A percentile compares a stretch with the other conserved stretches of the same genome.
These are phyloP conservation scores for Adelognathus sp. DNA, from an alignment of 2,888 invertebrate species.

Conservation along the genomic window DNA sequence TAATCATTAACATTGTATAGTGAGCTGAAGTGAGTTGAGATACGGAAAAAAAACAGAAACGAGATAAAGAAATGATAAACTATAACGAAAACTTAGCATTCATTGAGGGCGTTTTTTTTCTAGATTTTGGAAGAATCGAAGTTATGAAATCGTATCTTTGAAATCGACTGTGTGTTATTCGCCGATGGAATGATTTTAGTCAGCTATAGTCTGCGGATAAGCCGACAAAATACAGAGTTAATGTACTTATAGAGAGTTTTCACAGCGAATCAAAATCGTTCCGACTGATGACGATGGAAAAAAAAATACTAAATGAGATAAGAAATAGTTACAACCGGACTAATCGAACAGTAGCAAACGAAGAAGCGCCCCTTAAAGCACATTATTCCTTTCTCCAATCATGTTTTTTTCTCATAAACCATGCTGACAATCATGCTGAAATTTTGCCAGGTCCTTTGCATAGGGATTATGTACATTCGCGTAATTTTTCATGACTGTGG, in stretches of 20 bases:
- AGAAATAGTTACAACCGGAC: slow-evolving; percentile 12
- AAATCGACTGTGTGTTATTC: background rate
- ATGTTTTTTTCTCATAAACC: background rate
- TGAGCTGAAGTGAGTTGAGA: slow-evolving; percentile 36
- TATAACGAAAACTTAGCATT: slow-evolving; percentile 49
- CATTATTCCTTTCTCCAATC: slow-evolving; percentile 41
- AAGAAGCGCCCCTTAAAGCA: slow-evolving; percentile 3
- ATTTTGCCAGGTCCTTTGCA: no score
- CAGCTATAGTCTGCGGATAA: slow-evolving; percentile 35
- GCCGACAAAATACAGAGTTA: slow-evolving; percentile 30
- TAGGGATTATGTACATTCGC: no score
- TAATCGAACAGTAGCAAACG: slow-evolving; percentile 12
- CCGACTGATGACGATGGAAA: slow-evolving; percentile 1
- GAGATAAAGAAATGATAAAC: slow-evolving; percentile 10
- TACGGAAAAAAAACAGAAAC: slow-evolving; percentile 25
- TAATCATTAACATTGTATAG: slow-evolving; percentile 62
- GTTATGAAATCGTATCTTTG: background rate
- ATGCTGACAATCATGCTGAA: slow-evolving; percentile 1
- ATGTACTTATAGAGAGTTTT: slow-evolving; percentile 54
- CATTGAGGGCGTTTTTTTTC: slow-evolving; percentile 40
- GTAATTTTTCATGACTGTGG: no score
- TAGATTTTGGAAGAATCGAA: no score
- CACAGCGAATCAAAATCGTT: slow-evolving; percentile 36
- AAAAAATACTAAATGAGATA: slow-evolving; percentile 10
- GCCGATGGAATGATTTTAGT: slow-evolving; percentile 35